These are phyloP conservation scores for Zaprionus obscuricornis DNA, from an alignment of 2,888 invertebrate species.

Conservation along the genomic window DNA sequence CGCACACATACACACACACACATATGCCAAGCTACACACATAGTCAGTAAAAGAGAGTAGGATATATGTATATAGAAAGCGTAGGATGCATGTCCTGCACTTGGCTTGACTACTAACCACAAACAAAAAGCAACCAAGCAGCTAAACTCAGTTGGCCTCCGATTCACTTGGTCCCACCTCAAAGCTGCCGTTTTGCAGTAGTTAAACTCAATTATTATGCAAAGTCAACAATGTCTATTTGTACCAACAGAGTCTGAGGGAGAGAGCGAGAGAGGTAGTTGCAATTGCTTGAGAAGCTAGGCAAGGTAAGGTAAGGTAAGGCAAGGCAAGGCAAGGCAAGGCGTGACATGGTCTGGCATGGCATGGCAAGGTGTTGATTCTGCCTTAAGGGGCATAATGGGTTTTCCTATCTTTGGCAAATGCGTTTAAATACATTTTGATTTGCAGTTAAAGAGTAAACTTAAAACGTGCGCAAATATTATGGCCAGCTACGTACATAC, in stretches of 20 bases:
- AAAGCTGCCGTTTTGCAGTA: slow-evolving; percentile 59
- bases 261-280: slow-evolving; percentile 22
- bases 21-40: no score
- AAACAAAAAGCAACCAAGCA: slow-evolving; percentile 70
- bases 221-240: slow-evolving; percentile 77
- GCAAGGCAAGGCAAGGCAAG: no score
- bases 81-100: slow-evolving; percentile 52
- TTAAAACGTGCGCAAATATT: slow-evolving; percentile 51
- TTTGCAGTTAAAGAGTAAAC: slow-evolving; percentile 68
- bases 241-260: slow-evolving; percentile 58
- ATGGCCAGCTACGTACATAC: slow-evolving; percentile 28
- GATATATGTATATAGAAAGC: neutral
- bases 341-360: no score
- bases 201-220: slow-evolving; percentile 78
- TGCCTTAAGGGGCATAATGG: slow-evolving; percentile 8
- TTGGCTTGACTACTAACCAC: slow-evolving; percentile 55
- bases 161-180: slow-evolving; percentile 1
- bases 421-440: slow-evolving; percentile 76
- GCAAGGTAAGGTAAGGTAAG: no score
- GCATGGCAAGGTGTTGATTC: neutral
- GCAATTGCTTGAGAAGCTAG: neutral
- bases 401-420: slow-evolving; percentile 55
- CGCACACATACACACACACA: slow-evolving; percentile 4
- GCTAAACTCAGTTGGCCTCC: slow-evolving; percentile 52
- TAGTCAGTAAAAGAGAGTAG: neutral